Base-by-base conservation (phyloP, 2,888 invertebrate genomes). In the Plusia festucae region DNA sequence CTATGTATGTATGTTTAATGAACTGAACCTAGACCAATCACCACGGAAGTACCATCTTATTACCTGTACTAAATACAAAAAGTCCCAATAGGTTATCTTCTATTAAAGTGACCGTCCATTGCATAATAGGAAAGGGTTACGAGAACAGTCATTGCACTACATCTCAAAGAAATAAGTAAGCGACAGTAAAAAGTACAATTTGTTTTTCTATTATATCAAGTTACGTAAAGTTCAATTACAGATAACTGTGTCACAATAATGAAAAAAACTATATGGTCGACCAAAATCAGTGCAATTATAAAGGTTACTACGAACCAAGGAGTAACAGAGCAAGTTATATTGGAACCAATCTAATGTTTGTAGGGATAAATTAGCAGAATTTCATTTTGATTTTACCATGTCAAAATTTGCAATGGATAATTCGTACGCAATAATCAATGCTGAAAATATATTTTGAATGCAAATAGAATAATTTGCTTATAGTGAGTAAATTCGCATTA, bases 211-310 rank as follows among this genome's bases (percentile, higher is more conserved):
- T 92, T 90, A 86, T 85, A 86, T 88, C 86, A 86, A 79, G 79
- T 88, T 86, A 89, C 88, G 90, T 90, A 93, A 93, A 87, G 83
- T 85, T 84, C 84, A 85, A 87, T 88, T 85, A 85, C 86, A 81
- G 81, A 81, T 85, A 91, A 90, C 88, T 90, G 85, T 91, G 92
- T 88, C 93, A 90, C 85, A 84, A 86, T 81, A 82, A 77, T 73
- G 56, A 84, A 77, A 85, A 90, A 91, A 91, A 90, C 77, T 84
- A 66, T 79, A 78, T 79, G 65, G 44, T 44, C 49, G 57, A 5
- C 15, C 18, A 65, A 71, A 81, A 73, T 68, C 65, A 53, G 55
- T 60, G 24, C 59, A 57, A 58, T 24, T 62, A 52, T 53, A 70
- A 62, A 59, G 62, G 63, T 76, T 56, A 62, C 34, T 13, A n/a